Evolutionary conservation across 1,140 invertebrate species (phyloP), one percentile per base, ranked within the genome.

Genomic region (Bombus sylvicola): DNA sequence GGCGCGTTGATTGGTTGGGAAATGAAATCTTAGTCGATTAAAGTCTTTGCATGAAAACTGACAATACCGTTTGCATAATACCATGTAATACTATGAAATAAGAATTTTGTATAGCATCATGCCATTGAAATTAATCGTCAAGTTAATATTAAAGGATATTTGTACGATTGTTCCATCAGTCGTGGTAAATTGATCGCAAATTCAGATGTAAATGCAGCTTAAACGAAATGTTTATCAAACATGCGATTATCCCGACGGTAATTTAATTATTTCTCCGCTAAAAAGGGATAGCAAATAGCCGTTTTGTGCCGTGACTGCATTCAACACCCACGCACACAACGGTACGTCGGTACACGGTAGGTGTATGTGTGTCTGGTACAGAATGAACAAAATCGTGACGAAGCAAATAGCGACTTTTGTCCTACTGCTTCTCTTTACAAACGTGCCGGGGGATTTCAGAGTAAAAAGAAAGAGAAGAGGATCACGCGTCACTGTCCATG

Each of bases 311-410:
- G 28, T 31, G 13, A 18, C 22, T 64, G 39, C 39, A 66, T 76
- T 62, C 59, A 43, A 78, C 62, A 53, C 76, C 76, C 37, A 78
- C 76, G 57, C 53, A 53, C 18, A n/a, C 37, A 37, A 12, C 31
- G 8, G 34, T 68, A 22, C 31, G 15, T 34, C 66, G 31, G 8
- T 39, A 39, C 8, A 41, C 28, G 9, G 28, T 15, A 31, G 15
- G 15, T 62, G 53, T 25, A 68, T 78, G 47, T 78, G 76, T 72
- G 34, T 88, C 87, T 91, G 90, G 91, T 89, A 90, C 88, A 83
- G 90, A 92, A 93, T 94, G 93, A 94, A 93, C 91, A 94, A 94
- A 94, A 94, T 92, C 93, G 88, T 94, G 93, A 94, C 92, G 91
- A 92, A 90, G 93, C 94, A 92, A 90, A 92, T 90, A 89, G 82